These are phyloP conservation scores for Atrina japonica DNA, from an alignment of 2,888 invertebrate species.

Conservation along the genomic window DNA sequence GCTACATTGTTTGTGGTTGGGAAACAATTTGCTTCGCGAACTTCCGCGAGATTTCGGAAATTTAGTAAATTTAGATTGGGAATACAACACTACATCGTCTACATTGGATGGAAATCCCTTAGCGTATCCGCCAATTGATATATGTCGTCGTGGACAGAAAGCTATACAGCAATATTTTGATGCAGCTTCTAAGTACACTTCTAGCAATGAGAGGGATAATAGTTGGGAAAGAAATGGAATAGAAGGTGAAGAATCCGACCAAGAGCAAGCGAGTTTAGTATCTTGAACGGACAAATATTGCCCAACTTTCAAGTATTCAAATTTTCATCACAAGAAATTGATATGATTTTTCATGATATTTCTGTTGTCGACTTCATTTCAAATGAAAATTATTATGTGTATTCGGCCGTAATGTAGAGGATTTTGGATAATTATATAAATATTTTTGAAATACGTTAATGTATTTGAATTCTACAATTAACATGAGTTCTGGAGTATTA, in stretches of 20 bases:
- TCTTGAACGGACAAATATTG: too few species aligned
- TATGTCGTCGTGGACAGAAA: constrained; percentile 76
- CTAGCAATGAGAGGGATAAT: background rate
- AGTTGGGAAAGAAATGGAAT: constrained; percentile 4
- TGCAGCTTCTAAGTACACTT: too few species aligned
- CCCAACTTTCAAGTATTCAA: too few species aligned
- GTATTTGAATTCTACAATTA: too few species aligned
- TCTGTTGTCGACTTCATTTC: too few species aligned
- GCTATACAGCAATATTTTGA: constrained; percentile 59
- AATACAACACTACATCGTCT: constrained; percentile 72
- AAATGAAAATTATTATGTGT: too few species aligned
- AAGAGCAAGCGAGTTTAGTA: background rate
- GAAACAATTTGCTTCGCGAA: constrained; percentile 77
- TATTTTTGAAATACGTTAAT: too few species aligned
- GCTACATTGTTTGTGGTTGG: constrained; percentile 81
- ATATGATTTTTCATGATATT: background rate
- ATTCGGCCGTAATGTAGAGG: too few species aligned
- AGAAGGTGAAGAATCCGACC: background rate
- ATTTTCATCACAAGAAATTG: background rate
- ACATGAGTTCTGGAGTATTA: too few species aligned
- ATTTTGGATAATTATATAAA: too few species aligned
- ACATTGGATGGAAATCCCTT: constrained; percentile 78
- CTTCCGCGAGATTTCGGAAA: constrained; percentile 76
- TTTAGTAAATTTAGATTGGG: constrained; percentile 77
- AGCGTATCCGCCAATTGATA: constrained; percentile 76